Evolutionary conservation across 1,140 invertebrate genomes (phyloP), one percentile per base, ranked within the genome.

Genomic region (Drosophila pseudoobscura): DNA sequence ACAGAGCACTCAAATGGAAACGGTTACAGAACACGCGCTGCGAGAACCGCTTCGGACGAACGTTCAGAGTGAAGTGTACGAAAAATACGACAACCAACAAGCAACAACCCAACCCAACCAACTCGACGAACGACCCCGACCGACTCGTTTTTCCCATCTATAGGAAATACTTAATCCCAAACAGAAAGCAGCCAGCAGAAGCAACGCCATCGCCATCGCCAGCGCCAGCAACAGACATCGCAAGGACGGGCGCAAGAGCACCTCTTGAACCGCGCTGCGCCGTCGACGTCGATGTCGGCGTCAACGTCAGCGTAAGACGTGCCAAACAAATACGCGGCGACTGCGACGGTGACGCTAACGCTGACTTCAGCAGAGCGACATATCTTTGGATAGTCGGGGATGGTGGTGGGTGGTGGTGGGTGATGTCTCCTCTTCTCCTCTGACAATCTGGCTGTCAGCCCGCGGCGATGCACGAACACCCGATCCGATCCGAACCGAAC

Each of bases 111-210:
- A 26, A 43, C 43, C 57, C 55, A 52, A 52, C 31, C 72, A 54
- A 77, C 74, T 70, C 73, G 73, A 70, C 64, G 64, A 77, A 55
- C 73, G 73, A 77, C 71, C 72, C 62, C 72, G 72, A 75, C 83
- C 83, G 83, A 88, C 83, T 88, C 83, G 83, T 88, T 88, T 87
- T 88, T 88, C 84, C 84, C 83, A 88, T 88, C 83, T 88, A 88
- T 88, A 88, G 83, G 84, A 88, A 88, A 88, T 88, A 88, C 83
- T 88, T 88, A 87, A 87, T 87, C 83, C 83, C 83, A 87, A 87
- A 87, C 82, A 88, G 82, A 85, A 82, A 70, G 73, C 76, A 78
- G 39, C 75, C 79, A 78, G 68, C 77, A 50, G 64, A 55, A 51
- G 29, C 65, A 54, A 64, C 55, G 44, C 46, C 61, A 58, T 11